Base-by-base conservation (phyloP, 1,140 invertebrate genomes). In the Musca domestica region DNA sequence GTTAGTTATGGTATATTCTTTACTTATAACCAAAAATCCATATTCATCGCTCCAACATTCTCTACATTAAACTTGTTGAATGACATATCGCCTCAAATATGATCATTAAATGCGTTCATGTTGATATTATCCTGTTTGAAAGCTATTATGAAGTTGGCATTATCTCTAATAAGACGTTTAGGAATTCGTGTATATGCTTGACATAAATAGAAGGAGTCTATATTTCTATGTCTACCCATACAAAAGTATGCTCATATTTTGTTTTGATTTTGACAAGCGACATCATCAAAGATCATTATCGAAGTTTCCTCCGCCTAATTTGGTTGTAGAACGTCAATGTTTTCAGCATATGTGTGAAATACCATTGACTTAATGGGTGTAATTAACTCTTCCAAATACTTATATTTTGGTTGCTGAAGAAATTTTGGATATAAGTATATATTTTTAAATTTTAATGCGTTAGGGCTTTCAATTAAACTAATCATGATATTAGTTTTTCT, bases 41-140 rank as follows among this genome's bases (percentile, higher is more conserved):
- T 74, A 74, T 54, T 75, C 72, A 52, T 71, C 68, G 66, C 64
- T 68, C 71, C 71, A 74, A 56, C 74, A 74, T 25, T 69, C 52
- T 9, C 5, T 10, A 66, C 73, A 79, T 19, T n/a, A 70, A 79
- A 10, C 51, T 34, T n/a, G n/a, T n/a, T n/a, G n/a, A n/a, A n/a
- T n/a, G n/a, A n/a, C 73, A 80, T 78, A 69, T 78, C 77, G 7
- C 69, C 56, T 20, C 64, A 73, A 14, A 81, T 73, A 69, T 78
- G 74, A 75, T 83, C 78, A 69, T 80, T 71, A 70, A 82, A 83
- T 23, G 82, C 63, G 70, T 74, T 78, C 10, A 82, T 63, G 73
- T 84, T 84, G 9, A 73, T 70, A 48, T 78, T 74, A 74, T 83
- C 78, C 71, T 83, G 78, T 68, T 74, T 75, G 68, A 83, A 83